These are phyloP conservation scores for Sebastes minor DNA, from an alignment of 2,797 vertebrate species.

Conservation along the genomic window DNA sequence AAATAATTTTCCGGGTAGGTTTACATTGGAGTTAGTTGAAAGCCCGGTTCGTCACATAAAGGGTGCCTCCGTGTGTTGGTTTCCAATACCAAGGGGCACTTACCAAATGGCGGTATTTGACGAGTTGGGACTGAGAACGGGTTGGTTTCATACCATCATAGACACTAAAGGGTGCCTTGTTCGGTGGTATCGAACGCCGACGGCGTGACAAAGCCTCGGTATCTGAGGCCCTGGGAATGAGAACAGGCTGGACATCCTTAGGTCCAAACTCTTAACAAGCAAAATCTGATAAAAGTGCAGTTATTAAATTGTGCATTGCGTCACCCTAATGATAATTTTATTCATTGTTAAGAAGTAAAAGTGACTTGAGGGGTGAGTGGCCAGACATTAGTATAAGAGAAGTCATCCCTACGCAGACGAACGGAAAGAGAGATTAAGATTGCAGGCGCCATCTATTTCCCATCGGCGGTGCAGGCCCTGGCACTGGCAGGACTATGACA, in stretches of 20 bases:
- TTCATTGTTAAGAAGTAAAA: not conserved
- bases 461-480: constrained; percentile 41
- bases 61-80: no score
- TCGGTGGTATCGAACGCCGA: no score
- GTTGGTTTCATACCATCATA: no score
- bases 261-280: not conserved
- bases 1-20: no score
- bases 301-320: not conserved
- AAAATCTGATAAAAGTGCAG: not conserved
- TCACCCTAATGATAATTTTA: not conserved
- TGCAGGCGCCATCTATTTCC: constrained; percentile 62
- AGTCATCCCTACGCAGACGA: not conserved
- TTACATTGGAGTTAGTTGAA: no score
- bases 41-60: no score
- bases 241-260: not conserved
- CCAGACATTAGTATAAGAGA: not conserved
- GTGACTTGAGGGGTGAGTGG: not conserved
- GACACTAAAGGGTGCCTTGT: no score
- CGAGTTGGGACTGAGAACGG: no score
- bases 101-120: no score
- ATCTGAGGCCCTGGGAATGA: no score
- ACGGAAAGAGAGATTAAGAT: constrained; percentile 53
- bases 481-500: constrained; percentile 70
- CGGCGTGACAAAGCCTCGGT: not conserved
- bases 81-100: no score